Percentiles rank a stretch among this genome's conserved stretches.
Conservation (phyloP, 2,888 invertebrate species). For the Eupithecia dodoneata region DNA sequence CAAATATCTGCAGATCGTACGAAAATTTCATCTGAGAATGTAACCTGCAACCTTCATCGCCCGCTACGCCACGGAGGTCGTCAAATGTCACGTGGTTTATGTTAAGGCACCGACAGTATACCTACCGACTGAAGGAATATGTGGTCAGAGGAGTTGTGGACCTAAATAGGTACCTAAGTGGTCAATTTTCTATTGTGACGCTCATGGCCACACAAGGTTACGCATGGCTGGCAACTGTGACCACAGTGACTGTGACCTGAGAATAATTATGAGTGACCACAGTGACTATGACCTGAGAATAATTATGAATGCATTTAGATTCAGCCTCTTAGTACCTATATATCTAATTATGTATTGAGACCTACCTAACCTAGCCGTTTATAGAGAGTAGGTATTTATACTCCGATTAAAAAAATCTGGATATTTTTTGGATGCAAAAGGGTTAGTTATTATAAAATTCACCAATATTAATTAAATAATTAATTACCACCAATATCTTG, state of each 20-base stretch:
- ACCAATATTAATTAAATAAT: too few relatives aligned
- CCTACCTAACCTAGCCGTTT: background rate
- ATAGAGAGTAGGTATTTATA: background rate
- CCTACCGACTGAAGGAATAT: background rate
- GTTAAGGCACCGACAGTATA: background rate
- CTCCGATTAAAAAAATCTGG: too few relatives aligned
- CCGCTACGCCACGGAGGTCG: background rate
- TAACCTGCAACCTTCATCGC: background rate
- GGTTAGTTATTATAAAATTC: too few relatives aligned
- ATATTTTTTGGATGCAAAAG: too few relatives aligned
- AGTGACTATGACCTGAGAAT: background rate
- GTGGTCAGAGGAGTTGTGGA: background rate
- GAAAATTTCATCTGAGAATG: background rate
- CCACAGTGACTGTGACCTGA: background rate
- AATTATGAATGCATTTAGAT: conserved; percentile 3
- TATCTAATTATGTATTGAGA: background rate
- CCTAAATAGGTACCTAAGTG: background rate
- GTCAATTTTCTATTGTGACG: conserved; percentile 2
- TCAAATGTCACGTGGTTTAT: background rate
- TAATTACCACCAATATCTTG: too few relatives aligned
- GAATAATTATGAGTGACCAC: background rate
- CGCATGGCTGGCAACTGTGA: background rate
- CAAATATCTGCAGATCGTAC: too few relatives aligned
- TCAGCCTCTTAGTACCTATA: background rate
- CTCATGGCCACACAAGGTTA: background rate